Evolutionary conservation across 2,113 vertebrate species (phyloP).

Genomic region (Pterocles burchelli): DNA sequence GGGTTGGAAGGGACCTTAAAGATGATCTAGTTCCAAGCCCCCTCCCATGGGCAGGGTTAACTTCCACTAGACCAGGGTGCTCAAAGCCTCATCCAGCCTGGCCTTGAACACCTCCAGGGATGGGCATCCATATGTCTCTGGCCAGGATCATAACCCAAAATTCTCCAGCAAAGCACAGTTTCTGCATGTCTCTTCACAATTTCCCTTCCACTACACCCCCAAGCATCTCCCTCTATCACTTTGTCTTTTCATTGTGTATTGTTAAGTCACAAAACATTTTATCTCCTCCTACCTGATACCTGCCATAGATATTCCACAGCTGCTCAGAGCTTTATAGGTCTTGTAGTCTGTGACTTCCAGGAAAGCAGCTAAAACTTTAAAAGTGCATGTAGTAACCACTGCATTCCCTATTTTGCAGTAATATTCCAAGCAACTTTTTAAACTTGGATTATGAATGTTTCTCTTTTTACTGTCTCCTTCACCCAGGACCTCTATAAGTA

Average conservation of each 20-base stretch:
- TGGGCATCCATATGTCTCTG: too few relatives aligned
- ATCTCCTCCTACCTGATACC: not conserved
- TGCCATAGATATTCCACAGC: not conserved
- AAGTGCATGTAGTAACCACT: rapidly evolving
- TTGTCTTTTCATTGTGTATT: not conserved
- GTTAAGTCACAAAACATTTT: not conserved
- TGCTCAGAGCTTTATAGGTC: not conserved
- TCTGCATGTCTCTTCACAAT: not conserved
- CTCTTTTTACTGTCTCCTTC: not conserved
- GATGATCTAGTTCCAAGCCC: too few relatives aligned
- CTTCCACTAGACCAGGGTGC: too few relatives aligned
- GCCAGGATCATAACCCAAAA: not conserved
- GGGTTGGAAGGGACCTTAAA: too few relatives aligned
- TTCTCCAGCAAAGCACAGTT: not conserved
- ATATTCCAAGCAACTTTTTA: not conserved
- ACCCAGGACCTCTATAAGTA: not conserved
- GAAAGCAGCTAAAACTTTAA: not conserved
- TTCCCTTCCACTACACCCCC: not conserved
- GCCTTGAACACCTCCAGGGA: too few relatives aligned
- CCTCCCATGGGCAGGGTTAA: too few relatives aligned
- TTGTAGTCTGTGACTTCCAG: not conserved
- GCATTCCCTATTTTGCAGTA: not conserved
- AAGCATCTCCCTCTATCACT: not conserved
- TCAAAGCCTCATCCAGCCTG: too few relatives aligned
- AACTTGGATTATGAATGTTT: not conserved